Evolutionary conservation across 2,888 invertebrate genomes (phyloP).

Genomic region (Molorchus minor): DNA sequence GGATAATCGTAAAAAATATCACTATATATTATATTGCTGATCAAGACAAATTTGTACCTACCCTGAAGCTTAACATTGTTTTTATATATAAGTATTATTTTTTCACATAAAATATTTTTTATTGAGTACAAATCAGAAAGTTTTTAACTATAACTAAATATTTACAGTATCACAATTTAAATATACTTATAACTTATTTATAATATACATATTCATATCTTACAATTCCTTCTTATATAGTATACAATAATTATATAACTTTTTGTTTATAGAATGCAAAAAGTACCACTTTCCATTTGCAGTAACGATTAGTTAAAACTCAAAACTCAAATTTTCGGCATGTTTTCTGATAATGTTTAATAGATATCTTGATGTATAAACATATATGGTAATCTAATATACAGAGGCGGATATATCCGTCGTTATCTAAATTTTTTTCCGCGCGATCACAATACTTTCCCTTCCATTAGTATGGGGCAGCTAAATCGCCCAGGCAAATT

Average conservation of each 20-base stretch:
- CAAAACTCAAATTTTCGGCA: too few species aligned
- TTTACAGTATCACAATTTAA: conserved; percentile 62
- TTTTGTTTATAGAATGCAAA: conserved; percentile 9
- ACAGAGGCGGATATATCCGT: too few species aligned
- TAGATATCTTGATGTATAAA: too few species aligned
- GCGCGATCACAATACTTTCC: too few species aligned
- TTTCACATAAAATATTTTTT: conserved; percentile 5
- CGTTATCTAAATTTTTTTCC: too few species aligned
- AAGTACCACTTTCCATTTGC: too few species aligned
- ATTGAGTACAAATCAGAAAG: conserved; percentile 18
- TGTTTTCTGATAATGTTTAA: too few species aligned
- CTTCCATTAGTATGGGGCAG: too few species aligned
- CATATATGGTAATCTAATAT: too few species aligned
- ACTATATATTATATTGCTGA: conserved; percentile 47
- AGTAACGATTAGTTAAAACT: too few species aligned
- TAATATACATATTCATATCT: conserved; percentile 56
- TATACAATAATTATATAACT: conserved; percentile 10
- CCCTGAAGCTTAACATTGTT: conserved; percentile 27
- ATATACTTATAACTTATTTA: conserved; percentile 39
- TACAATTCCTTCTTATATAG: conserved; percentile 53
- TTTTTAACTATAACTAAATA: conserved; percentile 40
- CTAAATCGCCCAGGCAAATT: too few species aligned
- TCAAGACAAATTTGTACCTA: conserved; percentile 45
- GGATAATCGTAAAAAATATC: too few species aligned
- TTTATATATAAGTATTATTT: conserved; percentile 4